Conservation (phyloP, 2,113 vertebrate species). For the Myrmecophaga tridactyla region DNA sequence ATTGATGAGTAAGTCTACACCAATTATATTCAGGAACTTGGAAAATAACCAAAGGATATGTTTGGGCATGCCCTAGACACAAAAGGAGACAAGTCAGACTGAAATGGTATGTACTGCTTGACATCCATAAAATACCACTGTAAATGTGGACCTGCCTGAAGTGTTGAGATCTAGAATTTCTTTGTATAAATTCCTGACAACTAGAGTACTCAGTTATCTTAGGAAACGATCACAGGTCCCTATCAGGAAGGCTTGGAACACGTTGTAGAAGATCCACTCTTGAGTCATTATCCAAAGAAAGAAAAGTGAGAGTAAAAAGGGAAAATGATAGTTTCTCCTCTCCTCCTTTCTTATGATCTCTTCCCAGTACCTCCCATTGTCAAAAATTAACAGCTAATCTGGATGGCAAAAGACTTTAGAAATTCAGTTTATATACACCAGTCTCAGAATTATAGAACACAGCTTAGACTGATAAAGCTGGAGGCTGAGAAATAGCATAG, state of each 20-base stretch:
- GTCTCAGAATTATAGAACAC: background rate
- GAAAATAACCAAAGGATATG: background rate
- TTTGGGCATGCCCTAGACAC: background rate
- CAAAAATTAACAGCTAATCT: background rate
- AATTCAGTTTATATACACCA: background rate
- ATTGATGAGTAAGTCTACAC: background rate
- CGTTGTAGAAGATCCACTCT: background rate
- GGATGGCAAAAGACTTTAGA: background rate
- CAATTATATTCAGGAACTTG: background rate
- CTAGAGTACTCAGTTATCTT: background rate
- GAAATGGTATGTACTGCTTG: background rate
- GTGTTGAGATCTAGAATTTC: background rate
- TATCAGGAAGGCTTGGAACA: background rate
- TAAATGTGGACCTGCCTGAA: background rate
- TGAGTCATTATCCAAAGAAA: background rate
- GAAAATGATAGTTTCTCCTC: background rate
- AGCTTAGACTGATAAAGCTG: background rate
- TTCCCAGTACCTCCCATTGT: background rate
- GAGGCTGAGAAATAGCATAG: background rate
- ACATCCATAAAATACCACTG: background rate
- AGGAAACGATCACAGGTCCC: background rate
- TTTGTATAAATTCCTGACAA: background rate
- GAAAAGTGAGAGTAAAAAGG: background rate
- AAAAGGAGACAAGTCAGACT: background rate
- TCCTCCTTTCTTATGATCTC: background rate